phyloP scores from a whole-genome alignment of 2,113 vertebrate species.

The Anhinga rufa region DNA sequence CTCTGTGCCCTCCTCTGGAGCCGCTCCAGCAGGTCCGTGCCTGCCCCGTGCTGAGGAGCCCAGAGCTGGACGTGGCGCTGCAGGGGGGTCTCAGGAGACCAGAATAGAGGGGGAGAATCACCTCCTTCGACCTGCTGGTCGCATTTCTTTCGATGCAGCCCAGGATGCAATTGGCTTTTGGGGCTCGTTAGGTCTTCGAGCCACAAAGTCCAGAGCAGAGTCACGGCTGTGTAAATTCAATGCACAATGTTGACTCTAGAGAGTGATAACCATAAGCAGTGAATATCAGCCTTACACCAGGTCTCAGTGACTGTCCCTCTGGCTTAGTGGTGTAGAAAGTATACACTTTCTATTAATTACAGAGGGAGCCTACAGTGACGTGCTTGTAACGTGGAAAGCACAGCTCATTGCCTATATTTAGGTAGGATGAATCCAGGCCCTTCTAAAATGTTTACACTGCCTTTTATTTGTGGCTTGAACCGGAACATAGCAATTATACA shows the following conservation, averaged over 20 bases:
- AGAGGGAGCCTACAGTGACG: neutral
- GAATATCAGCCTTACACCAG: neutral
- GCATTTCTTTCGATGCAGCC: neutral
- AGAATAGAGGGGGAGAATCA: neutral
- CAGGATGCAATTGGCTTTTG: rapidly evolving
- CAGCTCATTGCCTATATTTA: conserved; percentile 44
- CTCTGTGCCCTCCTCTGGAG: neutral
- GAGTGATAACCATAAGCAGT: neutral
- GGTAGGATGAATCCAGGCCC: neutral
- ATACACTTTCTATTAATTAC: neutral
- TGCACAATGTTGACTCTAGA: neutral
- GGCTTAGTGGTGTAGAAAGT: neutral
- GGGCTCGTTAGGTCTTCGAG: neutral
- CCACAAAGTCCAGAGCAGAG: neutral
- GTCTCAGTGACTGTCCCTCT: neutral
- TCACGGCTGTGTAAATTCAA: neutral
- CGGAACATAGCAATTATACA: conserved; percentile 21
- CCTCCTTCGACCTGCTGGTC: neutral
- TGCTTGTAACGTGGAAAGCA: neutral
- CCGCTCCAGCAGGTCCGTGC: rapidly evolving
- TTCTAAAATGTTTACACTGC: conserved; percentile 33
- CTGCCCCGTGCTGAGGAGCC: rapidly evolving
- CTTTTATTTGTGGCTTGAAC: conserved; percentile 19
- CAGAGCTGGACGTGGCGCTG: rapidly evolving
- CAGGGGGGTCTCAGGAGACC: neutral